A percentile compares a stretch with the other conserved stretches of the same genome.
Conservation (phyloP, 2,113 vertebrate genomes). For the Pedetes capensis region DNA sequence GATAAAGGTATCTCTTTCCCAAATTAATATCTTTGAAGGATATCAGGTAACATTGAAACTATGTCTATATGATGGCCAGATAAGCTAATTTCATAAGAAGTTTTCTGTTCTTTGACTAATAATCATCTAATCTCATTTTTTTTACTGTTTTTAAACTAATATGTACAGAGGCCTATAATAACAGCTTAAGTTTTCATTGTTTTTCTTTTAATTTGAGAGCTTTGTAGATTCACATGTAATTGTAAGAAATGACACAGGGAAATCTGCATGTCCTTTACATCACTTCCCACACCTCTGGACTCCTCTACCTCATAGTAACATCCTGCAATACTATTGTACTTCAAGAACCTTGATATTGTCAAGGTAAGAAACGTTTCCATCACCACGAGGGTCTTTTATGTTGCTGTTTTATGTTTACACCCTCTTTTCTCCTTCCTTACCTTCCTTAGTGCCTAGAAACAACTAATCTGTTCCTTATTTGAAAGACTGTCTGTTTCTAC, state of each 20-base stretch:
- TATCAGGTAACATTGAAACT: not conserved
- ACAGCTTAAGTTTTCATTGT: not conserved
- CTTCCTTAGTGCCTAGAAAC: not conserved
- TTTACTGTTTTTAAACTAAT: not conserved
- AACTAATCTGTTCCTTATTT: not conserved
- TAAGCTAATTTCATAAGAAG: not conserved
- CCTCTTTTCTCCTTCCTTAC: accelerated
- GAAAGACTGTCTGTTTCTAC: not conserved
- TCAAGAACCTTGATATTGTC: not conserved
- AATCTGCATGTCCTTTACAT: not conserved
- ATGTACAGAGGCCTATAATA: not conserved
- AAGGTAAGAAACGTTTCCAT: not conserved
- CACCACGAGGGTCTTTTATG: not conserved
- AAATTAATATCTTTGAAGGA: not conserved
- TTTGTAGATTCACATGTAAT: not conserved
- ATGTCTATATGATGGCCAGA: not conserved
- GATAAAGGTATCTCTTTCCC: not conserved
- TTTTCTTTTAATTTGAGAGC: not conserved
- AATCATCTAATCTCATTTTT: not conserved
- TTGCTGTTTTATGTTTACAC: not conserved
- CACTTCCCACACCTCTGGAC: no score
- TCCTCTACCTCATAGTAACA: accelerated
- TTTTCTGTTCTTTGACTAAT: not conserved
- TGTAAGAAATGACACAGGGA: not conserved
- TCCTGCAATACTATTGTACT: not conserved